Base-by-base conservation (phyloP, 2,797 vertebrate genomes). In the Austrolebias charrua region DNA sequence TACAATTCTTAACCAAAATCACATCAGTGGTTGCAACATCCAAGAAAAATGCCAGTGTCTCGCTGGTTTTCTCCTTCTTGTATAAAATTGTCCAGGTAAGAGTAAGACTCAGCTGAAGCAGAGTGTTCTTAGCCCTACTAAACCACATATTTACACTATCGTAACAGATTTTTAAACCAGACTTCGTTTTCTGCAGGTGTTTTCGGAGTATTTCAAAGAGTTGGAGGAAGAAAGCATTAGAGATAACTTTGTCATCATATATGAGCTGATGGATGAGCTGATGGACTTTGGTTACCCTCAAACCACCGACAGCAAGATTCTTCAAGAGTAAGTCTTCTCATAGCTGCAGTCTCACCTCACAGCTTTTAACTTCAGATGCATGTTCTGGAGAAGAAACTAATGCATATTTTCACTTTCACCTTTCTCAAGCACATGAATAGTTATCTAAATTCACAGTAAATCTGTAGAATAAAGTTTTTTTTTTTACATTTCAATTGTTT, bases 241-340 rank as follows among this genome's bases (percentile, higher is more conserved):
- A 18, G 97, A 99, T 88, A 99, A 99, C 81, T 99, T 99, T 63
- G 97, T 99, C 69, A 98, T 98, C 87, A 97, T 99, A 89, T 98
- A 99, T 12, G 97, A 99, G 89, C 91, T 99, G 70, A 91, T 99
- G 90, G 97, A 99, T 18, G 97, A 99, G 84, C 91, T 99, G 77
- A 99, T 99, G 97, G 97, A 99, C 86, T 99, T 99, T 19, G 97
- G 97, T 45, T 99, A 96, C 71, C 97, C 97, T 2, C 97, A 99
- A 85, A 99, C 97, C 57, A 99, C 97, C 0, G 97, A 99, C 80
- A 98, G 97, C 93, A 99, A 98, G 88, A 98, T 99, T 80, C 91
- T 99, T 49, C 98, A 99, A 91, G 98, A 99, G 98, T 99, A 83
- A 93, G 96, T 43, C 53, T 60, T 6, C 18, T 4, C 24, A 24